Evolutionary conservation across 2,113 vertebrate genomes (phyloP), one percentile per base, ranked within the genome.

Genomic region (Gnathonemus longibarbis): DNA sequence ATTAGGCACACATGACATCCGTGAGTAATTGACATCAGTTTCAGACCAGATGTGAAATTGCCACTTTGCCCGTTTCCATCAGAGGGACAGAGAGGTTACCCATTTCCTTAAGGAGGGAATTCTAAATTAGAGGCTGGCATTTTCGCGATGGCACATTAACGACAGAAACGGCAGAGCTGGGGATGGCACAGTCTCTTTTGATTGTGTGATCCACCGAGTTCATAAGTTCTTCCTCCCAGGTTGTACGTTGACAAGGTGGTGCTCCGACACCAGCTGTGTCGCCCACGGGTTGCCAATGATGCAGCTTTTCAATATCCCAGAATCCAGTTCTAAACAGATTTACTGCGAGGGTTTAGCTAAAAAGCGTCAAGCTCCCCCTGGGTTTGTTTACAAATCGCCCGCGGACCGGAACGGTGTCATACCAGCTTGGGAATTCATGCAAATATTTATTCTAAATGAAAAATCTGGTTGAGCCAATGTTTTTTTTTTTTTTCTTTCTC

Each of bases 31-130:
- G 88, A 92, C 90, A 91, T 90, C 45, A 48, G 88, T 91, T 92
- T 89, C 89, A 89, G 86, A 66, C 88, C 90, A 91, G 80, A 91
- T 93, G 92, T 94, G 89, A 94, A 94, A 94, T 94, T 90, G 90
- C 91, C 90, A 90, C 89, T 93, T 93, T 94, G 90, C 90, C 90
- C 89, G 35, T 94, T 93, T 62, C 93, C 13, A 89, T 90, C 84
- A 89, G 90, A 92, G 92, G 92, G 92, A 92, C 80, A 89, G 88
- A 84, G 92, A 89, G 66, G 87, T 85, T 52, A 24, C 91, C 90
- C 92, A 88, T 92, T 93, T 92, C 86, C 62, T 90, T 66, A 91
- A 93, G 89, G 90, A 87, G 86, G 53, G 92, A 92, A 90, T 93
- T 89, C 91, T 84, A 92, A 91, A 91, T 92, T 92, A 87, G 87